Percentiles rank a stretch among this genome's conserved stretches.
Conservation (phyloP, 2,797 vertebrate genomes). For the Diplodus sargus region DNA sequence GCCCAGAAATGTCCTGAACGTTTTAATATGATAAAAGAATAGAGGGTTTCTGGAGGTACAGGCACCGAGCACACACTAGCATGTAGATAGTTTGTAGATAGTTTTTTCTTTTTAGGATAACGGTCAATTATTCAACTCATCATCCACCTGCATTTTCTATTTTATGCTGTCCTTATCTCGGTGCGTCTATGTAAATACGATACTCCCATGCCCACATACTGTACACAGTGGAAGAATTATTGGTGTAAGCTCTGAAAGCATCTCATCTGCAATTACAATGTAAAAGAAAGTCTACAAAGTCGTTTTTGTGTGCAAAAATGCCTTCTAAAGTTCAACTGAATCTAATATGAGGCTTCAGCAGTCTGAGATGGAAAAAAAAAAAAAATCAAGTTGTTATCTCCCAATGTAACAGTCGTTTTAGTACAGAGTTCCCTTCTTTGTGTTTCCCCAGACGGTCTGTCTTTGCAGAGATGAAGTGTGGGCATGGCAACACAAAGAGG, state of each 20-base stretch:
- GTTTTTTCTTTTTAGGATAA: too few relatives aligned
- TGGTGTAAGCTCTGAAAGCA: slow-evolving; percentile 13
- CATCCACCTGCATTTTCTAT: neutral
- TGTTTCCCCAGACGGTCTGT: slow-evolving; percentile 16
- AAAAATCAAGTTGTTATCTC: slow-evolving; percentile 33
- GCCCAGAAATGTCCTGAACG: too few relatives aligned
- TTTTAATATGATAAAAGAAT: too few relatives aligned
- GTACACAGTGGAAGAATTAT: slow-evolving; percentile 4
- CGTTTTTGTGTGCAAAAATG: slow-evolving; percentile 31
- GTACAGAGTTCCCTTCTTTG: slow-evolving; percentile 27
- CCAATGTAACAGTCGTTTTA: slow-evolving; percentile 15
- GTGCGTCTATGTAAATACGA: neutral
- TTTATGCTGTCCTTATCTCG: neutral
- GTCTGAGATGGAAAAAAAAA: slow-evolving; percentile 26
- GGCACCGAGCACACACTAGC: too few relatives aligned
- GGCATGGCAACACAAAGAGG: slow-evolving; percentile 25
- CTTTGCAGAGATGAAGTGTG: neutral
- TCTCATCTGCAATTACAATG: slow-evolving; percentile 22
- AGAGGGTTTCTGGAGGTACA: too few relatives aligned
- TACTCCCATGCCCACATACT: neutral
- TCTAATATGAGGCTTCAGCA: slow-evolving; percentile 34
- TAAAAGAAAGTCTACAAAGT: slow-evolving; percentile 2
- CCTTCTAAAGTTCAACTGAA: slow-evolving; percentile 32
- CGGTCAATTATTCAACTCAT: neutral
- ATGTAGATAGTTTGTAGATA: too few relatives aligned